Base-by-base conservation (phyloP, 2,113 vertebrate genomes). In the Cebidichthys violaceus region DNA sequence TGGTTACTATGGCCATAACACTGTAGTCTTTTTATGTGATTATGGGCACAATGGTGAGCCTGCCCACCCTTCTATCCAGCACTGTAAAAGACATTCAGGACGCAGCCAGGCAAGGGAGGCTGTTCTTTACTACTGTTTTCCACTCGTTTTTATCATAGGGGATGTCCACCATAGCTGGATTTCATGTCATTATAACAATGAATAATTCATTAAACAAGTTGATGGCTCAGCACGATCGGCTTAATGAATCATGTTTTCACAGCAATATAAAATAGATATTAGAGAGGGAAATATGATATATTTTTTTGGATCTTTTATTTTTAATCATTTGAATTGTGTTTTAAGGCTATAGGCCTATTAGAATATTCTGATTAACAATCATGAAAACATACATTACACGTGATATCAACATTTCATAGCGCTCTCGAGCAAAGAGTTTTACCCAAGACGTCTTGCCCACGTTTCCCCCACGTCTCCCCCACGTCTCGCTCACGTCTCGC, bases 1-100 rank as follows among this genome's bases (percentile, higher is more conserved):
- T 68, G 75, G 69, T 79, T 72, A 60, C 75, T 37, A 35, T 69
- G 77, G 65, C 52, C 67, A 70, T 83, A 81, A 78, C 33, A 7
- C 54, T 68, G 77, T 29, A 29, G 62, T 77, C 59, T 47, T 75
- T 60, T 76, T 43, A 81, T 79, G 52, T 70, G 71, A 83, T 76
- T 65, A 84, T 68, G 29, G 6, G 6, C 41, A 60, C 77, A 57
- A 15, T 55, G 41, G 22, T 59, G 54, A 68, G 54, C 1, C n/a
- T 41, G 18, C 9, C 24, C 1, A 20, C 2, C 20, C 22, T 10
- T 52, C 68, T 37, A 24, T 67, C 4, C 20, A 54, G 52, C 8
- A 0, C 52, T 17, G 35, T 47, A 14, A 69, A 54, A 39, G 70
- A 4, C 24, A 41, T 0, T 27, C 17, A 54, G 4, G 27, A 57